These are phyloP conservation scores for Myanophis thanlyinensis DNA, from an alignment of 2,113 vertebrate species.

Conservation along the genomic window DNA sequence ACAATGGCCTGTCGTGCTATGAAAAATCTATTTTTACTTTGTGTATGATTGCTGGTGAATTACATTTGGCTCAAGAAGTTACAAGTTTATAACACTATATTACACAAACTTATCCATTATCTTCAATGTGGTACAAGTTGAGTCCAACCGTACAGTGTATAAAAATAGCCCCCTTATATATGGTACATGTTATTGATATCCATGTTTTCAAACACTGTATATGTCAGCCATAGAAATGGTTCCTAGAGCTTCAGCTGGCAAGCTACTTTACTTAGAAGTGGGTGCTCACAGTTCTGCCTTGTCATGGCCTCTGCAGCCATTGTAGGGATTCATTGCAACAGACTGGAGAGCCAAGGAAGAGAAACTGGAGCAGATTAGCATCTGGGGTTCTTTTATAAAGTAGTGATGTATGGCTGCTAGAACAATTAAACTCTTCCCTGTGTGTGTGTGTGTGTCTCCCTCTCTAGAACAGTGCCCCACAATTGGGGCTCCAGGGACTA, in stretches of 20 bases:
- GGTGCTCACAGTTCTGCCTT: not conserved
- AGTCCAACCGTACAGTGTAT: not conserved
- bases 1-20: too few relatives aligned
- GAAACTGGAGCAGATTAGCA: slow-evolving; percentile 15
- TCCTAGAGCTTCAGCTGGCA: not conserved
- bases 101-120: not conserved
- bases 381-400: slow-evolving; percentile 7
- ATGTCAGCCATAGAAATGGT: not conserved
- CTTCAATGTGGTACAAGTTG: not conserved
- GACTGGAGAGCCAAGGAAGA: slow-evolving; percentile 3
- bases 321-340: not conserved
- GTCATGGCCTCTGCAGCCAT: not conserved
- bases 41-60: not conserved
- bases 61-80: not conserved
- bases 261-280: not conserved
- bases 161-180: not conserved
- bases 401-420: slow-evolving; percentile 15
- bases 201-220: not conserved
- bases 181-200: not conserved
- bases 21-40: not conserved
- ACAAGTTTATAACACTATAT: not conserved
- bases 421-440: slow-evolving; percentile 20
- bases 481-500: not conserved
- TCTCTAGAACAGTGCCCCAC: not conserved
- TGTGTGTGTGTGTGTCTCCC: too few relatives aligned